Evolutionary conservation across 2,113 vertebrate genomes (phyloP).

Genomic region (Silurus asotus): DNA sequence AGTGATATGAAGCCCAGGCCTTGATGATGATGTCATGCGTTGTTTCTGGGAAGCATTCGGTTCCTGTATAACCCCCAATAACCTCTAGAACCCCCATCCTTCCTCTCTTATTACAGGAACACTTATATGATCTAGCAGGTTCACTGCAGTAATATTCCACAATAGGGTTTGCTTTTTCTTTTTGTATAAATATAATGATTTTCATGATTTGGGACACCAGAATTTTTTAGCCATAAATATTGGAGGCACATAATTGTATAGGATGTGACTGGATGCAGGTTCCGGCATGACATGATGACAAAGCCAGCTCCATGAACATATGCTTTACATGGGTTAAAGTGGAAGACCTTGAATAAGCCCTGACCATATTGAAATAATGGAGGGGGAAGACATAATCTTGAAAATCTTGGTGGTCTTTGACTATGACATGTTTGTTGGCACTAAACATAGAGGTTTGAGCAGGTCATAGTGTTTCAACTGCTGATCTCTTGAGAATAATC

Average conservation of each 20-base stretch:
- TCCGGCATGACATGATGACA: too few relatives aligned
- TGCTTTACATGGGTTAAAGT: too few relatives aligned
- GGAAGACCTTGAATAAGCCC: too few relatives aligned
- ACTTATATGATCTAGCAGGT: slow-evolving; percentile 1
- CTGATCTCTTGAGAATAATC: neutral
- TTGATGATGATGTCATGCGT: slow-evolving; percentile 44
- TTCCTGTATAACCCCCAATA: slow-evolving; percentile 4
- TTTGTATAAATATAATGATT: neutral
- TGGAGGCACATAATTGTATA: too few relatives aligned
- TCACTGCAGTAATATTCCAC: slow-evolving; percentile 2
- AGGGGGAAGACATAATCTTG: too few relatives aligned
- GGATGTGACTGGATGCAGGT: too few relatives aligned
- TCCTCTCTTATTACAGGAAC: neutral
- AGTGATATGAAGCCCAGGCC: neutral
- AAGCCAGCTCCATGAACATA: too few relatives aligned
- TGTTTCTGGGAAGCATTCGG: slow-evolving; percentile 19
- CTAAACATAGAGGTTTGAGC: neutral
- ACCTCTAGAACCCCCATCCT: neutral
- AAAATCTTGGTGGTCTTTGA: neutral
- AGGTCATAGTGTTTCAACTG: neutral
- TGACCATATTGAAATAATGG: too few relatives aligned
- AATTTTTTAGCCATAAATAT: too few relatives aligned
- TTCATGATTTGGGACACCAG: neutral
- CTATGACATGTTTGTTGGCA: neutral
- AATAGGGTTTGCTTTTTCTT: neutral